A percentile compares a stretch with the other conserved stretches of the same genome.
phyloP scores from a whole-genome alignment of 2,888 invertebrate genomes.

The Antitype chi region DNA sequence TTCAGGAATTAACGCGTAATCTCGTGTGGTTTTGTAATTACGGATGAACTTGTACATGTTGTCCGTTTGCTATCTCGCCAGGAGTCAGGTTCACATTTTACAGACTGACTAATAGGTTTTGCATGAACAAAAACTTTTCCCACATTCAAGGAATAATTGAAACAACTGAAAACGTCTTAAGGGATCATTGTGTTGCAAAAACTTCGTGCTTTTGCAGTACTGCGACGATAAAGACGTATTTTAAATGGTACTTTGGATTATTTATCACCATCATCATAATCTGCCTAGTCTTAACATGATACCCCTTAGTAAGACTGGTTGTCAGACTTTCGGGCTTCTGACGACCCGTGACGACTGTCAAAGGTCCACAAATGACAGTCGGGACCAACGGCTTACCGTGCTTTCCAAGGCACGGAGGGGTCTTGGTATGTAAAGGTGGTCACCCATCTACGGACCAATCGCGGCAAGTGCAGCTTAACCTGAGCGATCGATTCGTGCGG shows the following conservation, averaged over 20 bases:
- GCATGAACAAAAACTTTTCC: not conserved
- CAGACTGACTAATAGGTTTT: not conserved
- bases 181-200: not conserved
- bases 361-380: no score
- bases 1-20: not conserved
- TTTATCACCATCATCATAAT: no score
- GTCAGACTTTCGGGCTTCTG: no score
- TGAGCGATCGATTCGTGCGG: no score
- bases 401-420: no score
- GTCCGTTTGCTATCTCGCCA: not conserved
- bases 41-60: not conserved
- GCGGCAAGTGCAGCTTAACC: no score
- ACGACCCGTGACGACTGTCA: no score
- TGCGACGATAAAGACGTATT: not conserved
- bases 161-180: not conserved
- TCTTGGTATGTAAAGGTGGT: no score
- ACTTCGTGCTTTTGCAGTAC: not conserved
- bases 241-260: not conserved
- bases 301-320: no score
- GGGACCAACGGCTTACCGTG: no score
- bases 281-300: no score
- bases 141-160: not conserved
- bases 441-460: no score
- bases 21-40: not conserved
- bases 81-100: not conserved